Evolutionary conservation across 2,113 vertebrate genomes (phyloP).

Genomic region (Pseudolaguvia tuberculata): DNA sequence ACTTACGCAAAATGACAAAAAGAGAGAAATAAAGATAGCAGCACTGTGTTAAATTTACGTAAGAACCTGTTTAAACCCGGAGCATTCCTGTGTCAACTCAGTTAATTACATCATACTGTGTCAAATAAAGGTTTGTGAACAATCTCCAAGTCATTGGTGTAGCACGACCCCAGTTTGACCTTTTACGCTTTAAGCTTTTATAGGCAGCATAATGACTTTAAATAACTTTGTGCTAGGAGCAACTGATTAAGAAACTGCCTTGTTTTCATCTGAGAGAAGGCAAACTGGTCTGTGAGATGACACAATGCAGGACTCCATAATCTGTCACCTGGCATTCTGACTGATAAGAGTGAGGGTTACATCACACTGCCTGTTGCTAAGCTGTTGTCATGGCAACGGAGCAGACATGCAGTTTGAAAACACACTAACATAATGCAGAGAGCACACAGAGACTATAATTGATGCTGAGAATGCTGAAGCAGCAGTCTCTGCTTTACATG

Average conservation of each 20-base stretch:
- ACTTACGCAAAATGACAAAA: not conserved
- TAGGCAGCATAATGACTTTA: conserved; percentile 23
- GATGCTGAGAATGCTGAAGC: not conserved
- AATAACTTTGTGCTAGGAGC: conserved; percentile 1
- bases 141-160: not conserved
- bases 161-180: not conserved
- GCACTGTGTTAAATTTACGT: conserved; percentile 27
- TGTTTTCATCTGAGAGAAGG: conserved; percentile 8
- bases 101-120: not conserved
- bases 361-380: conserved; percentile 15
- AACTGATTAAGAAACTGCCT: not conserved
- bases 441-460: conserved; percentile 3
- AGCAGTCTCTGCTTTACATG: conserved; percentile 9
- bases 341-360: conserved; percentile 42
- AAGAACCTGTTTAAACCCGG: conserved; percentile 42
- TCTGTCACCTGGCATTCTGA: conserved; percentile 34
- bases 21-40: conserved; percentile 3
- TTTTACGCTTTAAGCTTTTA: conserved; percentile 24
- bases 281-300: conserved; percentile 31
- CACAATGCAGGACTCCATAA: conserved; percentile 23
- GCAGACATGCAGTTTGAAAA: conserved; percentile 6
- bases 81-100: not conserved
- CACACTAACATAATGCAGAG: not conserved
- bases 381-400: conserved; percentile 44
- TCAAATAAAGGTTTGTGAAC: not conserved